Base-by-base conservation (phyloP, 2,113 vertebrate genomes). In the Ceyx margarethae region DNA sequence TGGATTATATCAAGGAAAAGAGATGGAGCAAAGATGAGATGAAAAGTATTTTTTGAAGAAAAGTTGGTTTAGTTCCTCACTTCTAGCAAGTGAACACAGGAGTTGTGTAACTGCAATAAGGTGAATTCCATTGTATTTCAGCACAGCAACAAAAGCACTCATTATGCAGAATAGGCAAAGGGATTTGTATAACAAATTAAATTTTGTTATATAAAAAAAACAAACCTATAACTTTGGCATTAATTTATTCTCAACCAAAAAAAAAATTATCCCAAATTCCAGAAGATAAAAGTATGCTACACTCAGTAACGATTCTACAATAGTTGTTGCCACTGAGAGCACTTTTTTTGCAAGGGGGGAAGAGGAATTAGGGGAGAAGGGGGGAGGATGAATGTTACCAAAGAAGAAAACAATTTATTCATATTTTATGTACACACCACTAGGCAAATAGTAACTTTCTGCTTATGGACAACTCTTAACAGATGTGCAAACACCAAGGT, bases 281-380 rank as follows among this genome's bases (percentile, higher is more conserved):
- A 33, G 4, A 19, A 69, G 28, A 25, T 2, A 2, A 1, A 51
- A 82, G 12, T 53, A 46, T 13, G 46, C 11, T 31, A 19, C 13
- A 37, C 17, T 29, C 20, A 45, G 12, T 23, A 73, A 43, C 13
- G 13, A 65, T 60, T 11, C 33, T 33, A 29, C 13, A 57, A 18
- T 1, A 69, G 19, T 5, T 75, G n/a, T 57, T 90, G 61, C 42
- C 23, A 61, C 31, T 23, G 42, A 81, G 3, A 60, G 21, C 16
- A 68, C 3, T 1, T 42, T 62, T 62, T 42, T 65, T 45, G 1
- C 23, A 15, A 29, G 11, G 9, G 9, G 29, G 29, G 11, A 11
- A 17, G 3, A 4, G 13, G 28, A 19, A 53, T 50, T 1, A 56
- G 21, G 2, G 4, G 2, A 60, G 8, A 37, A 7, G 9, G 12